phyloP scores from a whole-genome alignment of 2,888 invertebrate species.

The Trichopria drosophilae region DNA sequence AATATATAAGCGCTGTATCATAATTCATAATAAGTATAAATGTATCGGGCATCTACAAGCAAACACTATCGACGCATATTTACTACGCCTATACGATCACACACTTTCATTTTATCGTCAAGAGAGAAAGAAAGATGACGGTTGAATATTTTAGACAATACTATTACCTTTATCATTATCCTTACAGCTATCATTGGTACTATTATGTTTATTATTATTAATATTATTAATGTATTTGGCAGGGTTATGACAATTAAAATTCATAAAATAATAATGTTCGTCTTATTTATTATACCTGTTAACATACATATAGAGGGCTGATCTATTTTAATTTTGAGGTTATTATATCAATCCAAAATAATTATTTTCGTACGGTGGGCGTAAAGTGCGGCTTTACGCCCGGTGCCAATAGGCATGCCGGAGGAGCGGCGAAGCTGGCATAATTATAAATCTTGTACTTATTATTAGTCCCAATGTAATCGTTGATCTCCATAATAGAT shows the following conservation, averaged over 20 bases:
- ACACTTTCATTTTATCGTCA: slow-evolving; percentile 30
- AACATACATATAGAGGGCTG: too few relatives aligned
- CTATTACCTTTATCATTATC: slow-evolving; percentile 43
- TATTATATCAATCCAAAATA: too few relatives aligned
- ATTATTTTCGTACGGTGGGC: too few relatives aligned
- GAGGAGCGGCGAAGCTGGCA: too few relatives aligned
- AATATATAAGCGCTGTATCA: too few relatives aligned
- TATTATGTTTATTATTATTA: slow-evolving; percentile 47
- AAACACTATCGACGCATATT: slow-evolving; percentile 27
- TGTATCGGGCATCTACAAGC: slow-evolving; percentile 32
- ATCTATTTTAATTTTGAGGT: too few relatives aligned
- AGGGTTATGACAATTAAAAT: slow-evolving; percentile 58
- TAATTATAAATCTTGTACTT: too few relatives aligned
- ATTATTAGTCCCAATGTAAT: too few relatives aligned
- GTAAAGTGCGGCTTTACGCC: too few relatives aligned
- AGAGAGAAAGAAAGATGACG: slow-evolving; percentile 42
- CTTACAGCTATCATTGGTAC: slow-evolving; percentile 43
- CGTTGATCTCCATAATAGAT: too few relatives aligned
- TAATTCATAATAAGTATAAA: too few relatives aligned
- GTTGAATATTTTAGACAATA: slow-evolving; percentile 55
- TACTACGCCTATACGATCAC: slow-evolving; percentile 24
- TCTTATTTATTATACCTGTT: slow-evolving; percentile 5
- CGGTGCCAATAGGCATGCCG: too few relatives aligned
- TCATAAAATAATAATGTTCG: slow-evolving; percentile 38
- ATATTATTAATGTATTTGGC: slow-evolving; percentile 57